Evolutionary conservation across 2,888 invertebrate genomes (phyloP), one percentile per base, ranked within the genome.

Genomic region (Barypeithes pellucidus): DNA sequence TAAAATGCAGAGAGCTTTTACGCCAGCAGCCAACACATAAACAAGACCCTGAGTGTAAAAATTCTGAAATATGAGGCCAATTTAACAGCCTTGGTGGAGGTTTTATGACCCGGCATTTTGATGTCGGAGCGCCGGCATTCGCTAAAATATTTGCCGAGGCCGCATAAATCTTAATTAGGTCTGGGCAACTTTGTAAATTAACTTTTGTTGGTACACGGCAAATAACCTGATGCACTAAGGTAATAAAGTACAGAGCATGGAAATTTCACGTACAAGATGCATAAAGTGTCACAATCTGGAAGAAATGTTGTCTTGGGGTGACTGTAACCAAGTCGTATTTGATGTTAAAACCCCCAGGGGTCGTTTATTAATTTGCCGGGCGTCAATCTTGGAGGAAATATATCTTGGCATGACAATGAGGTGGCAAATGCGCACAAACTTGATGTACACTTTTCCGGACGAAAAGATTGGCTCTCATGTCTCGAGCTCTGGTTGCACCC

Each of bases 51-150:
- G 47, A 61, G 73, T 66, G 73, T 74, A 74, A 74, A 74, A 74
- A 74, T 70, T 65, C 70, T 74, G 62, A 74, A 74, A 74, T 74
- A 74, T 74, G 70, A 45, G 67, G 73, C 73, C 73, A 74, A 74
- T 74, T 74, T 74, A 70, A 70, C 66, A 62, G 73, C 62, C 73
- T 41, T 50, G 67, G 67, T 63, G 43, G 41, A 24, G 73, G 65
- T 69, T 73, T 73, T 73, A 73, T 66, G 66, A 69, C 47, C 52
- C 61, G 12, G 61, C 45, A 61, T 50, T 69, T 69, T 72, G 72
- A 67, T 43, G 67, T 59, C 50, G 52, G 65, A 36, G 59, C 57
- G 41, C 41, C 2, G 50, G 72, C 50, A 61, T 59, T 20, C 59
- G 20, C 65, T 66, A 41, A 72, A 67, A 59, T 73, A 63, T 68